Evolutionary conservation across 2,113 vertebrate species (phyloP), one percentile per base, ranked within the genome.

Genomic region (Odocoileus virginianus): DNA sequence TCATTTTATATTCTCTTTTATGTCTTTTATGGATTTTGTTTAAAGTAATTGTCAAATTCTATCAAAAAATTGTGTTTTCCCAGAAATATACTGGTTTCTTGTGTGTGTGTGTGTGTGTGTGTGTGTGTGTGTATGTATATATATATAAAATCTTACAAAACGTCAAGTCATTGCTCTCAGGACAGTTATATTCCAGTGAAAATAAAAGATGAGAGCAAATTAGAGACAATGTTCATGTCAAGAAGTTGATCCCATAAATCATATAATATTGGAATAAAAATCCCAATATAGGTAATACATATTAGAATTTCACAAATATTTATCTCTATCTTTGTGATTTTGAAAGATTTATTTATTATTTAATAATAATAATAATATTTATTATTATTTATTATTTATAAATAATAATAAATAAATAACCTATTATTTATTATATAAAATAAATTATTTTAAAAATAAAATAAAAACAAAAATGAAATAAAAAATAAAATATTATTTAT

Each of bases 221-320:
- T 43, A 89, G 36, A 89, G 36, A 84, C 33, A 90, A 64, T 33
- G 16, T 61, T 82, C 16, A 95, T 33, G 23, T 89, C 12, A 79
- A 82, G 33, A 93, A 89, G 25, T 60, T 74, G 30, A 91, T 60
- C 30, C n/a, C 47, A 74, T 74, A 67, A 64, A 57, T 64, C 45
- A 93, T 27, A 87, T 96, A 85, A 76, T 76, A 85, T 61, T 97
- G n/a, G 1, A 95, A 83, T 71, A 93, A 93, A 96, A 93, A 88
- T 91, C 15, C 23, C 57, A 84, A 54, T 83, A 79, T 50, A 47
- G 1, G 78, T 55, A 92, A 43, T 27, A 33, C 58, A 79, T 94
- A 94, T 89, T 82, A 64, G 52, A 55, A 55, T 67, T 84, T 2
- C 15, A 81, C 0, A 82, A 30, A 54, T 94, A 88, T 57, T 64